Percentiles rank a stretch among this genome's conserved stretches.
Evolutionary conservation across 1,140 invertebrate genomes (phyloP).

Genomic region (Neodiprion virginianus): DNA sequence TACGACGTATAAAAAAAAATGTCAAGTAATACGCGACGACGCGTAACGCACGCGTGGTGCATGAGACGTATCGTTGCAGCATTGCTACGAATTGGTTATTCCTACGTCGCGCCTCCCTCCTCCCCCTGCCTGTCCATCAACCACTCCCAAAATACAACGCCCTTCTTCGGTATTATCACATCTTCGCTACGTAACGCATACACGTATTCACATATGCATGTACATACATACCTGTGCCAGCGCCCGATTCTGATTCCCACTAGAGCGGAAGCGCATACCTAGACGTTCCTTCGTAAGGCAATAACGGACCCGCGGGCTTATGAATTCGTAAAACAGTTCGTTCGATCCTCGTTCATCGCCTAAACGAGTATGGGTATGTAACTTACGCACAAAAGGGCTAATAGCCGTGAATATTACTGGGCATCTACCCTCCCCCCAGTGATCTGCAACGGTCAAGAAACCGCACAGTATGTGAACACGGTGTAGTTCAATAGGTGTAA

Average conservation of each 20-base stretch:
- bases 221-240: too few relatives aligned
- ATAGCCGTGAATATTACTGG: too few relatives aligned
- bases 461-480: too few relatives aligned
- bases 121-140: neutral
- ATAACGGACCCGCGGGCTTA: neutral
- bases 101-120: neutral
- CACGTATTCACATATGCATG: neutral
- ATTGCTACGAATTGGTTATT: neutral
- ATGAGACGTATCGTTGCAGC: neutral
- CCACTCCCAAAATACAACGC: neutral
- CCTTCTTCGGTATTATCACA: neutral
- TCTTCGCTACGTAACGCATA: neutral
- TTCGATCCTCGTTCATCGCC: neutral
- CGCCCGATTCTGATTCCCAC: neutral
- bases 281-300: neutral
- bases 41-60: neutral
- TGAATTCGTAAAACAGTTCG: neutral
- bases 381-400: too few relatives aligned
- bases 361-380: too few relatives aligned
- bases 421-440: too few relatives aligned
- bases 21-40: neutral
- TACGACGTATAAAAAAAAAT: neutral
- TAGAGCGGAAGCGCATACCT: constrained; percentile 1
- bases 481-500: too few relatives aligned
- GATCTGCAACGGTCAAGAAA: too few relatives aligned